A percentile compares a stretch with the other conserved stretches of the same genome.
These are phyloP conservation scores for Poecilia velifera DNA, from an alignment of 2,797 vertebrate genomes.

Conservation along the genomic window DNA sequence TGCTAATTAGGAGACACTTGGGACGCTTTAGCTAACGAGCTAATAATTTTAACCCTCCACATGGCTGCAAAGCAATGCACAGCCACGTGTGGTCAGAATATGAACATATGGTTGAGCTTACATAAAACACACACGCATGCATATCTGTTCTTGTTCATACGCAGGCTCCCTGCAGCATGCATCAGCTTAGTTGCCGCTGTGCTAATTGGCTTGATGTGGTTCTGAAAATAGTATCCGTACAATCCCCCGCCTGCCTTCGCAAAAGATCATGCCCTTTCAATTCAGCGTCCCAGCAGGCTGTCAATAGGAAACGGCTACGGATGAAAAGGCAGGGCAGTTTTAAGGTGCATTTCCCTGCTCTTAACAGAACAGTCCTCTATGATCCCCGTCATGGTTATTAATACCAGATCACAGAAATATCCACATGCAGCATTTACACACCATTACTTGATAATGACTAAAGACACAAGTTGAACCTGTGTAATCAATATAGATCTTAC, in stretches of 20 bases:
- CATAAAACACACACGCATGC: slow-evolving; percentile 40
- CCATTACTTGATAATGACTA: too few species aligned
- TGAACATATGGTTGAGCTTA: slow-evolving; percentile 66
- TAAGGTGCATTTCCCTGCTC: slow-evolving; percentile 54
- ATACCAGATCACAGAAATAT: slow-evolving; percentile 2
- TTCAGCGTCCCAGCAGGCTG: slow-evolving; percentile 63
- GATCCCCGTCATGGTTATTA: slow-evolving; percentile 18
- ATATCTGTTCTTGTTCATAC: slow-evolving; percentile 18
- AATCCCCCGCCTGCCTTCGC: slow-evolving; percentile 65
- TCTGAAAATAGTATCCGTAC: slow-evolving; percentile 71
- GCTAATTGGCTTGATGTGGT: slow-evolving; percentile 79
- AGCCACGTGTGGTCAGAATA: slow-evolving; percentile 35
- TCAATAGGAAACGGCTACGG: slow-evolving; percentile 48
- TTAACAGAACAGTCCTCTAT: background rate
- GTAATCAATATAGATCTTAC: background rate
- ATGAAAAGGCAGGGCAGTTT: slow-evolving; percentile 39
- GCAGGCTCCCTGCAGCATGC: slow-evolving; percentile 63
- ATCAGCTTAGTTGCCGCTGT: slow-evolving; percentile 64
- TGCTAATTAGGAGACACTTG: slow-evolving; percentile 79
- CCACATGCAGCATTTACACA: background rate
- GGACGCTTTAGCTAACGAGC: slow-evolving; percentile 79
- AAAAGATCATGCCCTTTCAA: slow-evolving; percentile 74
- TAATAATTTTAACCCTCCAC: slow-evolving; percentile 76
- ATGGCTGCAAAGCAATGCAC: slow-evolving; percentile 41
- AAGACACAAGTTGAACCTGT: background rate